Evolutionary conservation across 2,797 vertebrate species (phyloP), one percentile per base, ranked within the genome.

Genomic region (Brachyrhaphis roseni): DNA sequence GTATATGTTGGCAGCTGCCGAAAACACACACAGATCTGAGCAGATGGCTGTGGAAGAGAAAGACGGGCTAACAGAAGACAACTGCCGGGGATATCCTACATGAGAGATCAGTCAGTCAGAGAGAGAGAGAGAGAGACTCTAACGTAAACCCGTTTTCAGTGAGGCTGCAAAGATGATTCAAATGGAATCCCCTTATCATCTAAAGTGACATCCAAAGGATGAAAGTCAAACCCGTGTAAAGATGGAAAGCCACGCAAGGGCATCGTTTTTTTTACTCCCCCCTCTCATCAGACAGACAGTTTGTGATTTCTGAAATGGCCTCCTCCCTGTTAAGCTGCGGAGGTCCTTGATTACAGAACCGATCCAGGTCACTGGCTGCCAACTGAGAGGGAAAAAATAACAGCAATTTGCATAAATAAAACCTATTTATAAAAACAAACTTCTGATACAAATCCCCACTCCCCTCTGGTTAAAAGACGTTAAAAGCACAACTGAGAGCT

Each of bases 31-130:
- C 79, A 26, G 88, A 84, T 84, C 82, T 4, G 71, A 93, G 89
- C 94, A 95, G 94, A 94, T 94, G 93, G 93, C 91, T 84, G 82
- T 36, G 46, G 90, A 91, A 90, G 90, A 94, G 90, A 78, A 85
- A 90, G 87, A 92, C 86, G 57, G 90, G 87, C 90, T 82, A 90
- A 93, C 91, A 93, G 89, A 94, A 84, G 84, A 89, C 86, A 89
- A 91, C 91, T 91, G 91, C 87, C 57, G 80, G 93, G 93, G 93
- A 93, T 92, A 91, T 94, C 93, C 93, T 94, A 76, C 86, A 87
- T 81, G 86, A 82, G 81, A 88, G 90, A 87, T 89, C 90, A 92
- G 89, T 91, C 84, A 90, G 86, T 86, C 90, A 86, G 81, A 83
- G 75, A 75, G 53, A 31, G 45, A 84, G 72, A 45, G 76, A 75